These are phyloP conservation scores for Idaea straminata DNA, from an alignment of 2,888 invertebrate genomes.

Conservation along the genomic window DNA sequence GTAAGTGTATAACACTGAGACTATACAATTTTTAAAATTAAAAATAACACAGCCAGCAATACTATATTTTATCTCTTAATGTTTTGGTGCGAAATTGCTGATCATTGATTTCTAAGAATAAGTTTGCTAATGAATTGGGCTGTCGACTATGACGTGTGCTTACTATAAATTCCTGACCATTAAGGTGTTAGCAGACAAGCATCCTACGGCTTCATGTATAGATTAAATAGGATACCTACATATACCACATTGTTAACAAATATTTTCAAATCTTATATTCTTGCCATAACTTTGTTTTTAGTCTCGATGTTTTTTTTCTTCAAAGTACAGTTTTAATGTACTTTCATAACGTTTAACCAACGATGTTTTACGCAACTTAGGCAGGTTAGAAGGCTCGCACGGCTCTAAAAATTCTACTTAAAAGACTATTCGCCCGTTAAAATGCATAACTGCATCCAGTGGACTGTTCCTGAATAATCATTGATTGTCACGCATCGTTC, in stretches of 20 bases:
- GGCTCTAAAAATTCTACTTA: too few species aligned
- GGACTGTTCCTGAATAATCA: conserved; percentile 16
- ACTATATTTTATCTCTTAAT: neutral
- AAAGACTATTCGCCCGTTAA: neutral
- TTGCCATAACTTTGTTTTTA: neutral
- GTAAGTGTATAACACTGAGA: conserved; percentile 14
- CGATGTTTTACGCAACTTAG: neutral
- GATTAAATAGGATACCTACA: conserved; percentile 29
- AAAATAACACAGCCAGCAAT: neutral
- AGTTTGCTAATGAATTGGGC: conserved; percentile 11
- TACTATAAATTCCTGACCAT: conserved; percentile 33
- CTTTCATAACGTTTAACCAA: neutral
- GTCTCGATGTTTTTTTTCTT: neutral
- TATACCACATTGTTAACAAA: neutral
- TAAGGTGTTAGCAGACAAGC: conserved; percentile 30
- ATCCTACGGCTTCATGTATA: conserved; percentile 46
- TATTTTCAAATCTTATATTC: conserved; percentile 7
- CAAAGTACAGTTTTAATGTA: too few species aligned
- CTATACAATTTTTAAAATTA: neutral
- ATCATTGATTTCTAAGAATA: conserved; percentile 2
- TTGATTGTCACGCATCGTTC: conserved; percentile 22
- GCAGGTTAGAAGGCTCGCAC: too few species aligned
- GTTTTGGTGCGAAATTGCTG: neutral
- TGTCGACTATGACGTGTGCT: conserved; percentile 7
- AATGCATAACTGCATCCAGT: neutral